phyloP scores from a whole-genome alignment of 1,140 invertebrate species.

The Drosophila kohkoa region DNA sequence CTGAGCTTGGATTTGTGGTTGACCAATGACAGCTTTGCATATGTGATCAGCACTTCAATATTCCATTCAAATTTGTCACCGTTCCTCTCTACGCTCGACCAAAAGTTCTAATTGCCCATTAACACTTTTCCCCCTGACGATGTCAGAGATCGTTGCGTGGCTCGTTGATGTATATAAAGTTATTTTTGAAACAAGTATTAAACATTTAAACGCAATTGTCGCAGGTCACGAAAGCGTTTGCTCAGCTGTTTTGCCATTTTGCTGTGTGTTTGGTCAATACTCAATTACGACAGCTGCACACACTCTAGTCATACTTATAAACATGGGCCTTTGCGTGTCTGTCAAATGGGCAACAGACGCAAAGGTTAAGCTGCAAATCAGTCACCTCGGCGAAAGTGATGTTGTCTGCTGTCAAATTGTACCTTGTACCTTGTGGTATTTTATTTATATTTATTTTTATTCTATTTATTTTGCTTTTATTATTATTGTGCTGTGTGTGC shows the following conservation, averaged over 20 bases:
- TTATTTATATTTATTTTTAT: slow-evolving; percentile 35
- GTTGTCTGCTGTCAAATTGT: background rate
- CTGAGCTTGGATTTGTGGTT: slow-evolving; percentile 70
- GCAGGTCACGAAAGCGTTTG: slow-evolving; percentile 60
- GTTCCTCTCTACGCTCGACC: background rate
- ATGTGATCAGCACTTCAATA: slow-evolving; percentile 40
- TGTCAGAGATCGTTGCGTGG: background rate
- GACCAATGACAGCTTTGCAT: slow-evolving; percentile 26
- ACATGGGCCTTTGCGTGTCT: slow-evolving; percentile 24
- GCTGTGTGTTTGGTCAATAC: slow-evolving; percentile 62
- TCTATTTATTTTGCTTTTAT: slow-evolving; percentile 33
- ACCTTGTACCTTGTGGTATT: slow-evolving; percentile 32
- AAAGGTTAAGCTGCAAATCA: slow-evolving; percentile 66
- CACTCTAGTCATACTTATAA: slow-evolving; percentile 16
- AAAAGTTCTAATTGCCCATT: slow-evolving; percentile 60
- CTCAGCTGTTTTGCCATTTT: slow-evolving; percentile 46
- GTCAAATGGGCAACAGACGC: slow-evolving; percentile 17
- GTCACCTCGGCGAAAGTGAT: slow-evolving; percentile 44
- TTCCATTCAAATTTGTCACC: slow-evolving; percentile 8
- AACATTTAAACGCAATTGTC: slow-evolving; percentile 56
- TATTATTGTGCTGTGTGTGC: slow-evolving; percentile 2
- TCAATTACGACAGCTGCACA: slow-evolving; percentile 57
- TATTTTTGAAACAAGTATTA: slow-evolving; percentile 50
- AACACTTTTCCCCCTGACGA: slow-evolving; percentile 35
- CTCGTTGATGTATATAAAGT: slow-evolving; percentile 2